Base-by-base conservation (phyloP, 2,797 vertebrate genomes). In the Neopelma chrysocephalum region DNA sequence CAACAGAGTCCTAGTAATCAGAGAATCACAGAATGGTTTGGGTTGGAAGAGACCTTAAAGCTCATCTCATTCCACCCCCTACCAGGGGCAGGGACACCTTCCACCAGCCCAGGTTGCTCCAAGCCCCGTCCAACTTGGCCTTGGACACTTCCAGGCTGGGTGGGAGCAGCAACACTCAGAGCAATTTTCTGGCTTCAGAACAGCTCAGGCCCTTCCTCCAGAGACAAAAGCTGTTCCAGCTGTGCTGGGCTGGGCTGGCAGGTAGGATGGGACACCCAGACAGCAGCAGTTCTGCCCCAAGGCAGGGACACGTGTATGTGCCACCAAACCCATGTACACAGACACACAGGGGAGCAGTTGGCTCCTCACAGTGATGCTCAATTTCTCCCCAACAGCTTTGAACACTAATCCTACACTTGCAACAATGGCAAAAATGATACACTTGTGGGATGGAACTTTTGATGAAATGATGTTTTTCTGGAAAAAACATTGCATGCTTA, bases 311-410 rank as follows among this genome's bases (percentile, higher is more conserved):
- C 2, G 13, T 6, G 0, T 4, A 2, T 10, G 12, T 10, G 43
- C 40, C 61, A 27, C 3, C 43, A 54, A 13, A 19, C 5, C 40
- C 10, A 32, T 7, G 2, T 9, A 2, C 3, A 0, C 0, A 6
- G n/a, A 43, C 21, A 9, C 6, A 32, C 23, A 18, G 58, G 12
- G 38, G 2, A 47, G 69, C 56, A 64, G 51, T 61, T 12, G 38
- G n/a, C n/a, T 31, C 71, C 27, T 68, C 4, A 2, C 22, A 42
- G 26, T 26, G 14, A 34, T 5, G 15, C 38, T 40, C 16, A 10
- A 29, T 45, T 72, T 51, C 40, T 78, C 32, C 61, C 42, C 69
- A 26, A 5, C 43, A 85, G 66, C 79, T 66, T 23, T 31, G 61
- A 73, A 57, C 38, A 3, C 25, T 60, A 50, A 65, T 68, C 45